These are phyloP conservation scores for Periplaneta americana DNA, from an alignment of 1,140 invertebrate species.

Conservation along the genomic window DNA sequence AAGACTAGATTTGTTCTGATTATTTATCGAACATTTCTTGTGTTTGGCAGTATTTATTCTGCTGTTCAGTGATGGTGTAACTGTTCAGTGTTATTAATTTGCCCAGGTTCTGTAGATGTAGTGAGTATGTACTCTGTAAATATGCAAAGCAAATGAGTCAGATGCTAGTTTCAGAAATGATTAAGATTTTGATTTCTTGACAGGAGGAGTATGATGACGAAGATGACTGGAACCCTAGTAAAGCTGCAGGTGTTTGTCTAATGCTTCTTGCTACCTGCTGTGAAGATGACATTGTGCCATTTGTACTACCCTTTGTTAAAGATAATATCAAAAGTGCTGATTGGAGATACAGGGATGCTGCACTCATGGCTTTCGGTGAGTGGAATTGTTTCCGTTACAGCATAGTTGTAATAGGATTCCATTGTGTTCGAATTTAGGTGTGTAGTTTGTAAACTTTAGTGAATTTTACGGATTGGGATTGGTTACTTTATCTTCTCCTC, in stretches of 20 bases:
- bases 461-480: too few relatives aligned
- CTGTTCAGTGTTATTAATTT: not conserved
- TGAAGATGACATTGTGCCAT: constrained; percentile 93
- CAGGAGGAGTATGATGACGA: constrained; percentile 87
- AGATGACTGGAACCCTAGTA: constrained; percentile 99
- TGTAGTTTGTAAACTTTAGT: too few relatives aligned
- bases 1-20: not conserved
- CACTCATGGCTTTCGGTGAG: constrained; percentile 94
- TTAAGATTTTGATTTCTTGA: not conserved
- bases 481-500: too few relatives aligned
- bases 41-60: too few relatives aligned
- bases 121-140: too few relatives aligned
- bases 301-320: constrained; percentile 96
- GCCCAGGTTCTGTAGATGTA: too few relatives aligned
- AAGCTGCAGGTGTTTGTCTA: constrained; percentile 98
- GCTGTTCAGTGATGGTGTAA: too few relatives aligned
- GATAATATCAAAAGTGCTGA: constrained; percentile 89
- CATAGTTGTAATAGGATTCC: too few relatives aligned
- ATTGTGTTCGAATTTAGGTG: too few relatives aligned
- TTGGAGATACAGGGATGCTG: constrained; percentile 95
- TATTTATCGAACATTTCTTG: not conserved
- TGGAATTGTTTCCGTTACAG: too few relatives aligned
- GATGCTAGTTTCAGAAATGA: not conserved
- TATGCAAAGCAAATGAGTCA: not conserved
- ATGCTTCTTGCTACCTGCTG: constrained; percentile 97